Evolutionary conservation across 2,888 invertebrate genomes (phyloP).

Genomic region (Hirtodrosophila histrioides): DNA sequence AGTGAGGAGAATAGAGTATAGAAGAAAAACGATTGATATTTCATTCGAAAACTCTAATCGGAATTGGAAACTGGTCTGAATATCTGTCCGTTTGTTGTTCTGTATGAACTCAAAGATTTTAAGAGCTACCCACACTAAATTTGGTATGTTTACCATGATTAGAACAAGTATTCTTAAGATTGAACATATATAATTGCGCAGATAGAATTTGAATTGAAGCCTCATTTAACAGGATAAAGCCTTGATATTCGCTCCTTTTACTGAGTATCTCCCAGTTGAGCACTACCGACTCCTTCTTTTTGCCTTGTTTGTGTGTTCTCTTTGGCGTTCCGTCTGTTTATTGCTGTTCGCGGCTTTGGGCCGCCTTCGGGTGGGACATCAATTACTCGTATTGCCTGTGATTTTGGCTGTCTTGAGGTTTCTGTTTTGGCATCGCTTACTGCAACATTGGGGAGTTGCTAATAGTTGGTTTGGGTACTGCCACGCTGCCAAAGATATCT

Average conservation of each 20-base stretch:
- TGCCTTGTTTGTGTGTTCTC: constrained; percentile 22
- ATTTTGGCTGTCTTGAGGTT: constrained; percentile 65
- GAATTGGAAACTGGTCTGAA: too few relatives aligned
- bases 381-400: constrained; percentile 63
- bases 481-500: constrained; percentile 21
- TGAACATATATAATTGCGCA: too few relatives aligned
- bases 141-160: too few relatives aligned
- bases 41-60: too few relatives aligned
- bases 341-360: constrained; percentile 71
- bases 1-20: too few relatives aligned
- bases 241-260: neutral
- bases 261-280: constrained; percentile 10
- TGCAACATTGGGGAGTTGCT: constrained; percentile 35
- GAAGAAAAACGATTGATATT: too few relatives aligned
- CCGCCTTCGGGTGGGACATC: constrained; percentile 57
- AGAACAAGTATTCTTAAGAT: too few relatives aligned
- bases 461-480: constrained; percentile 38
- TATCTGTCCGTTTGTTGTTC: too few relatives aligned
- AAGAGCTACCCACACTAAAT: too few relatives aligned
- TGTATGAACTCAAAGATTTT: too few relatives aligned
- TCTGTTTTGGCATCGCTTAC: constrained; percentile 38
- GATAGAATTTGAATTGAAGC: too few relatives aligned
- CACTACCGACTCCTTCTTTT: neutral
- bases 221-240: too few relatives aligned
- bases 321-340: constrained; percentile 52